A percentile compares a stretch with the other conserved stretches of the same genome.
Evolutionary conservation across 1,140 invertebrate genomes (phyloP).

Genomic region (Leptinotarsa defecta): DNA sequence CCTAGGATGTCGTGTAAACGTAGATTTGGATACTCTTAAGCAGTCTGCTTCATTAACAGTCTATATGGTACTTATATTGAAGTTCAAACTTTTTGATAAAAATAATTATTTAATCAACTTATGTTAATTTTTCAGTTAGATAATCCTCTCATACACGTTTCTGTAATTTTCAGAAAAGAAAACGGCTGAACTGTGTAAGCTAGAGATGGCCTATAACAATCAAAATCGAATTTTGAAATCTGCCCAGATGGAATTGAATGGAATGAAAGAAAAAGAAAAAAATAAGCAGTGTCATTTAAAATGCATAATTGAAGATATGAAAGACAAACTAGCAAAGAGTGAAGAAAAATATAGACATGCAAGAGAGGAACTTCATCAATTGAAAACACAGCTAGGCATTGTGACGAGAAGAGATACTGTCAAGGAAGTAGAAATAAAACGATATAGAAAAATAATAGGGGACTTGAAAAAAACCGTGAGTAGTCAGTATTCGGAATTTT

Average conservation of each 20-base stretch:
- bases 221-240: conserved; percentile 33
- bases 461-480: conserved; percentile 38
- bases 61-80: too few species aligned
- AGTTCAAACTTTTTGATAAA: too few species aligned
- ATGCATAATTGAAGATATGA: conserved; percentile 31
- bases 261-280: conserved; percentile 32
- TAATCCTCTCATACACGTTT: too few species aligned
- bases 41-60: too few species aligned
- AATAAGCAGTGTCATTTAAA: conserved; percentile 32
- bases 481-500: conserved; percentile 7
- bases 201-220: conserved; percentile 40
- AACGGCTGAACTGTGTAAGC: conserved; percentile 35
- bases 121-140: background rate
- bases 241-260: conserved; percentile 33
- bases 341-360: conserved; percentile 27
- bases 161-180: conserved; percentile 26
- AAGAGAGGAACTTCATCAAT: conserved; percentile 29
- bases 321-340: conserved; percentile 26
- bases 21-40: too few species aligned
- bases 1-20: too few species aligned
- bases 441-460: conserved; percentile 37
- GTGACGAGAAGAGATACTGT: conserved; percentile 33
- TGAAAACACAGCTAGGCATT: conserved; percentile 32
- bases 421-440: conserved; percentile 35
- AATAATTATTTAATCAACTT: too few species aligned